These are phyloP conservation scores for Muntiacus muntjak DNA, from an alignment of 2,113 vertebrate genomes.

Conservation along the genomic window DNA sequence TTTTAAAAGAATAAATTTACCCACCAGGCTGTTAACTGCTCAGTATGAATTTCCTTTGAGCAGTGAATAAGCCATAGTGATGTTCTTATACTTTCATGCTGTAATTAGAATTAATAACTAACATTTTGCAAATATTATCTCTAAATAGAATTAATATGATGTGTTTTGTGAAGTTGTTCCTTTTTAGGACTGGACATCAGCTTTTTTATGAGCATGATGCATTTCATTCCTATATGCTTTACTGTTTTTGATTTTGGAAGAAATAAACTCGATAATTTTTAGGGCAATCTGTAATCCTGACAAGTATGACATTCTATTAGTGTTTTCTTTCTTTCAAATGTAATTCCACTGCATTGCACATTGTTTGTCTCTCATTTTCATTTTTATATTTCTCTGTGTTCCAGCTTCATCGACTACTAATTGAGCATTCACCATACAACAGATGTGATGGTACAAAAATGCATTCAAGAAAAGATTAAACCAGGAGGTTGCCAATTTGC, in stretches of 20 bases:
- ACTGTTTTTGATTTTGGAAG: not conserved
- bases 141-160: not conserved
- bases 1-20: slow-evolving; percentile 53
- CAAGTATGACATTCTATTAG: not conserved
- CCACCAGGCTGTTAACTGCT: not conserved
- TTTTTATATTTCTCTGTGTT: not conserved
- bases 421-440: not conserved
- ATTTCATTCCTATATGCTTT: not conserved
- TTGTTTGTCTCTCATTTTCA: not conserved
- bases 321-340: not conserved
- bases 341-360: not conserved
- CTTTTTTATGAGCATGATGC: not conserved
- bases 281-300: not conserved
- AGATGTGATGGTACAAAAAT: not conserved
- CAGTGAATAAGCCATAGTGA: not conserved
- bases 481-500: not conserved
- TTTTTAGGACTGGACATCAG: not conserved
- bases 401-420: not conserved
- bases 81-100: not conserved
- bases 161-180: not conserved
- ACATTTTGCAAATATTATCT: not conserved
- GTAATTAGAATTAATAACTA: slow-evolving; percentile 10
- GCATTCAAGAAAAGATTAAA: not conserved
- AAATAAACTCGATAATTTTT: not conserved
- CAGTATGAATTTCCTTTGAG: slow-evolving; percentile 20